phyloP scores from a whole-genome alignment of 2,113 vertebrate species.

The Drymodes brunneopygia region DNA sequence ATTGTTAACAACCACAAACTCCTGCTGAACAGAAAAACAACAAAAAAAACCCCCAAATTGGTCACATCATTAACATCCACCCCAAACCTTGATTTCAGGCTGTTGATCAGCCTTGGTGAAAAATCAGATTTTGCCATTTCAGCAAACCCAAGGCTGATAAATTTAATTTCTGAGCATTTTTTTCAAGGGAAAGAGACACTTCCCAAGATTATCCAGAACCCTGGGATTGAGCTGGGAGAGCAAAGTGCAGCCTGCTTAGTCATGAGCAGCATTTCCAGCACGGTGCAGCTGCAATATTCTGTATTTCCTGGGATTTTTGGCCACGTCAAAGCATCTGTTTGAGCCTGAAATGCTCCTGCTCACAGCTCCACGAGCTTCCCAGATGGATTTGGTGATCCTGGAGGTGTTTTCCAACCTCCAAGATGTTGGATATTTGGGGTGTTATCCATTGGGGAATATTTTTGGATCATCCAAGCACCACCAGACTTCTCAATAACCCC shows the following conservation, averaged over 20 bases:
- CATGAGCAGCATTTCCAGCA: not conserved
- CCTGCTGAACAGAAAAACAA: not conserved
- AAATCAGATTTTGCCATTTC: not conserved
- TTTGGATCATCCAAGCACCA: accelerated
- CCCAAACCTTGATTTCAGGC: not conserved
- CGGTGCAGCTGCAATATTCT: not conserved
- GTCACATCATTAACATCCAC: accelerated
- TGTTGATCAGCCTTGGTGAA: not conserved
- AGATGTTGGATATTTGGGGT: accelerated
- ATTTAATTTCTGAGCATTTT: not conserved
- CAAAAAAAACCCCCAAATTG: accelerated
- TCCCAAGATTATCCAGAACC: not conserved
- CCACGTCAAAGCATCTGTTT: not conserved
- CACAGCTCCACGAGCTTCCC: not conserved
- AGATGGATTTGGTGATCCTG: accelerated
- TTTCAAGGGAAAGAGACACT: not conserved
- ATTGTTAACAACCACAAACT: not conserved
- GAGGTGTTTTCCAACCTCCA: not conserved
- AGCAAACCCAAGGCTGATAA: not conserved
- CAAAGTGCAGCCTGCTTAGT: not conserved
- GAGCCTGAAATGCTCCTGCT: not conserved
- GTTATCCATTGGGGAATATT: not conserved
- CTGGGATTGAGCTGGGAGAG: not conserved
- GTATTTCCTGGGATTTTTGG: not conserved
- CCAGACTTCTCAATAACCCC: accelerated